Evolutionary conservation across 53 echinoderm and acorn worm species (phyloP).

Genomic region (Temnopleurus reevesii): DNA sequence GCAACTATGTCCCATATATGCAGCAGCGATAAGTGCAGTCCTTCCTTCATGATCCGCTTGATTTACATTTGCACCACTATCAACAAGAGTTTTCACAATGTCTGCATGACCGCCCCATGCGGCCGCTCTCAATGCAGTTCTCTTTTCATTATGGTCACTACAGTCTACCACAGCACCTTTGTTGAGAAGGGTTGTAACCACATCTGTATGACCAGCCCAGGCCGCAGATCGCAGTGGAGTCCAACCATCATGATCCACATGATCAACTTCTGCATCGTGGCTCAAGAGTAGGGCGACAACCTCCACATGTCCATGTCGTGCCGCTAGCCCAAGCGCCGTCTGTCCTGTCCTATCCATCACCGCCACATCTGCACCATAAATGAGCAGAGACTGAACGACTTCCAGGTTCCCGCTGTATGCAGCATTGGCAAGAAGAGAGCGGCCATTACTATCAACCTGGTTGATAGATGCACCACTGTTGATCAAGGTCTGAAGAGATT

Average conservation of each 20-base stretch:
- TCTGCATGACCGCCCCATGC: constrained; percentile 99
- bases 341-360: constrained; percentile 93
- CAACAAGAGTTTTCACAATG: constrained; percentile 90
- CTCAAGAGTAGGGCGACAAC: constrained; percentile 78
- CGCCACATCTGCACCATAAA: constrained; percentile 79
- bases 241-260: constrained; percentile 98
- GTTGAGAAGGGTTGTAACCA: constrained; percentile 82
- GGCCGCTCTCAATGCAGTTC: constrained; percentile 95
- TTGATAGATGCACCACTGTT: constrained; percentile 97
- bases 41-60: constrained; percentile 97
- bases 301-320: constrained; percentile 93
- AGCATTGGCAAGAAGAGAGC: constrained; percentile 96
- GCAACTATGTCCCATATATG: constrained; percentile 96
- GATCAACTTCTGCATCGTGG: constrained; percentile 84
- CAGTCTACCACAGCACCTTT: constrained; percentile 97
- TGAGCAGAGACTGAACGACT: constrained; percentile 89
- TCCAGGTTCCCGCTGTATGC: constrained; percentile 88
- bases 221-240: constrained; percentile 97
- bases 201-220: constrained; percentile 99
- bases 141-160: constrained; percentile 87
- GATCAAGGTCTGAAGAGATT: constrained; percentile 81
- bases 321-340: constrained; percentile 84
- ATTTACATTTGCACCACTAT: constrained; percentile 92
- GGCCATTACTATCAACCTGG: constrained; percentile 95
- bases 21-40: constrained; percentile 98